These are phyloP conservation scores for Merodon equestris DNA, from an alignment of 2,888 invertebrate genomes.

Conservation along the genomic window DNA sequence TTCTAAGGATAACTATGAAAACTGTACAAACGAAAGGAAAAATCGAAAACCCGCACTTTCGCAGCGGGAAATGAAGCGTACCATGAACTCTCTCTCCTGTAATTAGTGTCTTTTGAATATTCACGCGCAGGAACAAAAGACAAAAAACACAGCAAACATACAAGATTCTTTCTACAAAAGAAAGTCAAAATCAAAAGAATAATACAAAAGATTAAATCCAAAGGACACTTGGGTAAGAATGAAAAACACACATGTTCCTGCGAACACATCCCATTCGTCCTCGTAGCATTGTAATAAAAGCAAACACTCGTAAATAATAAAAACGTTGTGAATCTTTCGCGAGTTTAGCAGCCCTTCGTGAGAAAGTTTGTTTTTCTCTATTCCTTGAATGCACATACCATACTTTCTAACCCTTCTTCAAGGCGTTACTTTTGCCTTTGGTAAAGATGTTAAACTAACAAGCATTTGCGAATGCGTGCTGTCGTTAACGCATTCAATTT, in stretches of 20 bases:
- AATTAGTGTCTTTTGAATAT: constrained; percentile 1
- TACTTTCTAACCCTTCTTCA: background rate
- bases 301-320: too few species aligned
- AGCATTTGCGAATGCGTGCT: constrained; percentile 2
- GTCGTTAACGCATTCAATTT: background rate
- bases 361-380: background rate
- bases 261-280: too few species aligned
- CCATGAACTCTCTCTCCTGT: background rate
- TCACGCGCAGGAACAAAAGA: background rate
- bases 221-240: background rate
- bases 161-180: background rate
- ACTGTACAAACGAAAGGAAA: background rate
- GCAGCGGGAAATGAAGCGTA: constrained; percentile 10
- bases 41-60: constrained; percentile 6
- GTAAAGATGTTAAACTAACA: background rate
- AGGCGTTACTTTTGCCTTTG: background rate
- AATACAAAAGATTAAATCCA: too few species aligned
- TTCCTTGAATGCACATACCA: too few species aligned
- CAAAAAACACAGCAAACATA: background rate
- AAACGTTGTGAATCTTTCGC: background rate
- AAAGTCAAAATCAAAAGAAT: too few species aligned
- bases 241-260: background rate
- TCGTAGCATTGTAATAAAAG: too few species aligned
- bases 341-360: background rate
- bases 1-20: background rate